Evolutionary conservation across 2,888 invertebrate species (phyloP).

Genomic region (Drosophila yooni): DNA sequence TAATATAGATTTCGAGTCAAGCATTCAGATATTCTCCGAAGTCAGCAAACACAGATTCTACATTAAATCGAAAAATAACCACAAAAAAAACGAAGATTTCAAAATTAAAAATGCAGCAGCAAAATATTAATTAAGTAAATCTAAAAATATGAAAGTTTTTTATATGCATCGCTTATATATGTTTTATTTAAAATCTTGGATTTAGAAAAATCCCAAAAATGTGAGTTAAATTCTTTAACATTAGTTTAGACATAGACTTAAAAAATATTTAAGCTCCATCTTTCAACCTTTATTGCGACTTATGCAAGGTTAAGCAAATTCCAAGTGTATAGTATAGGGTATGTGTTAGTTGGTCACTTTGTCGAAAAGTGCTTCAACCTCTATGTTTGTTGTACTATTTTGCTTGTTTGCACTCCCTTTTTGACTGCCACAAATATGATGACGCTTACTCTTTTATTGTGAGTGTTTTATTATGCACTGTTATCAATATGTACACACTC

Average conservation of each 20-base stretch:
- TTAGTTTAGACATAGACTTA: not conserved
- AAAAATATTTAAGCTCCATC: not conserved
- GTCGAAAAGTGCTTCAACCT: not conserved
- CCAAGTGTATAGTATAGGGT: not conserved
- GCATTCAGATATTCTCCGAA: not conserved
- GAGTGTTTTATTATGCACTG: slow-evolving; percentile 26
- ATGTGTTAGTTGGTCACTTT: not conserved
- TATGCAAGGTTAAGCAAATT: not conserved
- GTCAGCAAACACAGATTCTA: not conserved
- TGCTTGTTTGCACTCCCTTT: slow-evolving; percentile 31
- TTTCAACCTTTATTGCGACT: not conserved
- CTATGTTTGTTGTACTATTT: slow-evolving; percentile 33
- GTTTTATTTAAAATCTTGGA: not conserved
- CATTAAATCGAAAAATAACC: not conserved
- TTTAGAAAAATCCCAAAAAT: too few relatives aligned
- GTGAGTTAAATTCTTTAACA: not conserved
- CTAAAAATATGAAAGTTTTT: not conserved
- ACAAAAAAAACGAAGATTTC: not conserved
- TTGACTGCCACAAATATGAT: slow-evolving; percentile 58
- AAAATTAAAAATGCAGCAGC: not conserved
- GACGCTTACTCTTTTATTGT: slow-evolving; percentile 55
- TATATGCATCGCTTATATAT: not conserved
- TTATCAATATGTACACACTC: not conserved
- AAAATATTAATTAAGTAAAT: not conserved
- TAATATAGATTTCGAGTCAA: not conserved